phyloP scores from a whole-genome alignment of 2,888 invertebrate species.

The Chydorus sphaericus region DNA sequence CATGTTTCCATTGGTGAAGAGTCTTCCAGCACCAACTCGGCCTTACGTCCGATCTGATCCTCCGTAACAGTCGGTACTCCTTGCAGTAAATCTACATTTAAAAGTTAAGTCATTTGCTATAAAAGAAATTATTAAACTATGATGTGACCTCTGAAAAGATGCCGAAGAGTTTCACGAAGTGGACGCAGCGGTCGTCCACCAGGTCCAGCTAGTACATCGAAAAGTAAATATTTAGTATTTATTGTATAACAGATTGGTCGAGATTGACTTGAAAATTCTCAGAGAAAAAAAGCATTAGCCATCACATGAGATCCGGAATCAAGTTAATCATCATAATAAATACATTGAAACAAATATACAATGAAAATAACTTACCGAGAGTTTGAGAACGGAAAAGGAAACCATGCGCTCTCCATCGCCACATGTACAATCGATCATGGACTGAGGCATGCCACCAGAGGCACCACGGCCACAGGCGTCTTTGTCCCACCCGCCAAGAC shows the following conservation, averaged over 20 bases:
- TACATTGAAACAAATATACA: neutral
- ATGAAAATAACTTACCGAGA: neutral
- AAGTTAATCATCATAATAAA: constrained; percentile 25
- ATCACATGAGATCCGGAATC: constrained; percentile 26
- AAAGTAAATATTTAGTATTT: neutral
- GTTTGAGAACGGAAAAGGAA: neutral
- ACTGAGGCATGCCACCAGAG: neutral
- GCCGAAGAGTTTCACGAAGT: constrained; percentile 24
- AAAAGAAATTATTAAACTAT: too few species aligned
- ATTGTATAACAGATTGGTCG: neutral
- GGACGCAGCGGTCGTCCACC: constrained; percentile 32
- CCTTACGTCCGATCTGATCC: constrained; percentile 30
- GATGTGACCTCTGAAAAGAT: too few species aligned
- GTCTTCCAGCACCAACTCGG: constrained; percentile 34
- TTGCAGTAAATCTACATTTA: too few species aligned
- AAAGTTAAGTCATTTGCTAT: too few species aligned
- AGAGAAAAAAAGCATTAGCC: constrained; percentile 20
- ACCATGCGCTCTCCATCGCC: neutral
- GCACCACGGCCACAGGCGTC: neutral
- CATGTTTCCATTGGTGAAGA: constrained; percentile 32
- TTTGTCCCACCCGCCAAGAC: neutral
- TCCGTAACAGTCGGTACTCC: constrained; percentile 20
- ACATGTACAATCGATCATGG: neutral
- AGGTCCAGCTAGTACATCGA: neutral
- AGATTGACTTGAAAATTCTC: too few species aligned